These are phyloP conservation scores for Neoseiulus cucumeris DNA, from an alignment of 1,140 invertebrate species.

Conservation along the genomic window DNA sequence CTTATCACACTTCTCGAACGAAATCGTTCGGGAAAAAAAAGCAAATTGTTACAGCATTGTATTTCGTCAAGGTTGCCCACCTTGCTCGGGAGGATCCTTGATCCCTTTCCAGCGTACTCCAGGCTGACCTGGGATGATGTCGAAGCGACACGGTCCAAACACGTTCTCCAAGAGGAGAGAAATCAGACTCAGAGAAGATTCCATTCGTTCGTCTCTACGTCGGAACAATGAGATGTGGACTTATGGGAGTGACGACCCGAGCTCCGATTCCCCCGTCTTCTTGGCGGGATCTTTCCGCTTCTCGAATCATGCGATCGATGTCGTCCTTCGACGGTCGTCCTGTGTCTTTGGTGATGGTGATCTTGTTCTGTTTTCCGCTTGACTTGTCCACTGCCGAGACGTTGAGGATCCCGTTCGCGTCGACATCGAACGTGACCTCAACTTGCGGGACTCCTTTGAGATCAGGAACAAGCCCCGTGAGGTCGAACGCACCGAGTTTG, in stretches of 20 bases:
- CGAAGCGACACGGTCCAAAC: no score
- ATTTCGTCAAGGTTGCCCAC: no score
- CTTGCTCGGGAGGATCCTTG: no score
- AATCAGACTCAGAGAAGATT: no score
- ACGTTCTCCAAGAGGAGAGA: no score
- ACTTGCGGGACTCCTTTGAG: conserved; percentile 37
- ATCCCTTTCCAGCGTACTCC: no score
- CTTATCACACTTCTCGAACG: no score
- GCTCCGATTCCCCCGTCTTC: conserved; percentile 74
- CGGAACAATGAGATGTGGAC: no score
- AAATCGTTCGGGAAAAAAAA: no score
- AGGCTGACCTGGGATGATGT: no score
- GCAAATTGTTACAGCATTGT: no score
- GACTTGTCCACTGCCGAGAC: conserved; percentile 34
- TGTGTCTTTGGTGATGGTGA: conserved; percentile 34
- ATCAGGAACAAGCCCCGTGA: conserved; percentile 36
- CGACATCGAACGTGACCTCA: conserved; percentile 38
- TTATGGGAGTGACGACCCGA: conserved; percentile 45
- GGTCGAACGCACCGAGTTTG: conserved; percentile 35
- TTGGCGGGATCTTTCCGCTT: conserved; percentile 69
- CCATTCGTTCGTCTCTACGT: no score
- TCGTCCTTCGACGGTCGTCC: conserved; percentile 30
- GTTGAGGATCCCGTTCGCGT: conserved; percentile 31
- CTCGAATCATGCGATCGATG: conserved; percentile 31
- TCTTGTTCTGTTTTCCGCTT: conserved; percentile 84